Conservation (phyloP, 2,888 invertebrate species). For the Asteroscopus sphinx region DNA sequence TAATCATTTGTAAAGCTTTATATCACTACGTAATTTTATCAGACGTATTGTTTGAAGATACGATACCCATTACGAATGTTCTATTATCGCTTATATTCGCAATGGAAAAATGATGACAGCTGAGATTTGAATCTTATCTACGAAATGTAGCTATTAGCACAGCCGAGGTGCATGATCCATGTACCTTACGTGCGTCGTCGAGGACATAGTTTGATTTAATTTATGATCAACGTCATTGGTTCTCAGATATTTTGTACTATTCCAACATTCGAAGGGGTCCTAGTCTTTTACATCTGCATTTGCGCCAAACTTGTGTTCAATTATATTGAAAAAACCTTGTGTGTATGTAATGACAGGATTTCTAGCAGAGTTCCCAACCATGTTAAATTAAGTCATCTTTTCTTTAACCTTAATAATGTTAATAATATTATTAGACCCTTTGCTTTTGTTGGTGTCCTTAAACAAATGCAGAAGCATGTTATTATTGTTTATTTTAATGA, state of each 20-base stretch:
- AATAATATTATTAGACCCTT: constrained; percentile 6
- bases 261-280: no score
- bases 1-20: constrained; percentile 16
- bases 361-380: not conserved
- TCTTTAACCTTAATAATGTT: not conserved
- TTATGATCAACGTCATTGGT: not conserved
- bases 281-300: no score
- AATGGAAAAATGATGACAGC: constrained; percentile 62
- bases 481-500: constrained; percentile 25
- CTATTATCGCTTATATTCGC: constrained; percentile 49
- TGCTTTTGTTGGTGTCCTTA: constrained; percentile 12
- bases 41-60: constrained; percentile 46
- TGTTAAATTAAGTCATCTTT: no score
- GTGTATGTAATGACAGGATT: not conserved
- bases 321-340: not conserved
- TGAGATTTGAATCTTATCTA: constrained; percentile 62
- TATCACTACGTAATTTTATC: constrained; percentile 36
- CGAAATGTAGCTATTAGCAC: constrained; percentile 52
- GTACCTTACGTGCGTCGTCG: constrained; percentile 26
- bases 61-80: constrained; percentile 62
- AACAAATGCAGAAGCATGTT: constrained; percentile 43
- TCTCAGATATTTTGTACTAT: no score
- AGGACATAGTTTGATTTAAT: constrained; percentile 4
- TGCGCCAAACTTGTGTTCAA: no score
- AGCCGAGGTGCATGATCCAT: constrained; percentile 27